Evolutionary conservation across 2,888 invertebrate species (phyloP).

Genomic region (Lingula anatina): DNA sequence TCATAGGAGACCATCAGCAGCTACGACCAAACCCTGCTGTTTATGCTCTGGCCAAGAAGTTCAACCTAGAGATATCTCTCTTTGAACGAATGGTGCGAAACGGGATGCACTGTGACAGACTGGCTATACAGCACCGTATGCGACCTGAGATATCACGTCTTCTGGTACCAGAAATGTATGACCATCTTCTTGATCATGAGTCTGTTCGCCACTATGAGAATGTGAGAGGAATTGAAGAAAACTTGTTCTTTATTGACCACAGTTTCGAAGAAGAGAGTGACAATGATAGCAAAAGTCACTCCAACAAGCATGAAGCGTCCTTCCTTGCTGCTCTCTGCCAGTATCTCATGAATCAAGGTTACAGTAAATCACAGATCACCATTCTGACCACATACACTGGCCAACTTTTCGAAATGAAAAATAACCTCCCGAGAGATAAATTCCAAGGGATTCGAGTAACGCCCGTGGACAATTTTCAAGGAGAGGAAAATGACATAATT

Average conservation of each 20-base stretch:
- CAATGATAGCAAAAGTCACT: constrained; percentile 30
- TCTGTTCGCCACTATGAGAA: constrained; percentile 22
- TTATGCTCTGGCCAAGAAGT: constrained; percentile 63
- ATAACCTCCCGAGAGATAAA: constrained; percentile 21
- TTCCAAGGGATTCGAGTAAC: constrained; percentile 52
- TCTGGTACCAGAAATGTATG: constrained; percentile 46
- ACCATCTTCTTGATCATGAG: constrained; percentile 28
- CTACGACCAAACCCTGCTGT: constrained; percentile 69
- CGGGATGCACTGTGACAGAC: constrained; percentile 58
- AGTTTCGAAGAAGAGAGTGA: constrained; percentile 21
- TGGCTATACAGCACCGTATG: constrained; percentile 61
- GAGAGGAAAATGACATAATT: constrained; percentile 50
- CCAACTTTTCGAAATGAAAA: constrained; percentile 31
- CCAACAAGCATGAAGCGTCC: constrained; percentile 40
- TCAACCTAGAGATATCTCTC: constrained; percentile 70
- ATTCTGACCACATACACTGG: constrained; percentile 45
- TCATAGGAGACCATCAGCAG: constrained; percentile 81
- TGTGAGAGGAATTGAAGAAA: constrained; percentile 30
- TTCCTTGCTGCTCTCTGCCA: constrained; percentile 29
- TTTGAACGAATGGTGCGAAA: constrained; percentile 76
- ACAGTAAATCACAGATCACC: constrained; percentile 33
- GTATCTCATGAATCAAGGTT: constrained; percentile 44
- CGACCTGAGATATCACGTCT: constrained; percentile 41
- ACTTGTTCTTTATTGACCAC: constrained; percentile 44
- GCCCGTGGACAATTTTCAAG: constrained; percentile 45